Percentiles rank a stretch among this genome's conserved stretches.
Evolutionary conservation across 2,888 invertebrate genomes (phyloP).

Genomic region (Chalcosyrphus nemorum): DNA sequence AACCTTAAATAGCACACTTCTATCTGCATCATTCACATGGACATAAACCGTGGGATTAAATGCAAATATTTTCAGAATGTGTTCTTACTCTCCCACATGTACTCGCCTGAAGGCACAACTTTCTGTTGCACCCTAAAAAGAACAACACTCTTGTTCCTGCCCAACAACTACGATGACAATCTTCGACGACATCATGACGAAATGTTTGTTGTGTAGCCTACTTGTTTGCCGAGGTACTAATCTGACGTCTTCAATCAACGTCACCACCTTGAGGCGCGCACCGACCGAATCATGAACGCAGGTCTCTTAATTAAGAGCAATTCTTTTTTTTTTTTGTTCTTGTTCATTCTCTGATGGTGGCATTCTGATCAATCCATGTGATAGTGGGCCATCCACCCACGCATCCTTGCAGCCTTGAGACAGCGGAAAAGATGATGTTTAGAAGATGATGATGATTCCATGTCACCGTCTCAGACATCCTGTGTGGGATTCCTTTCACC

Average conservation of each 20-base stretch:
- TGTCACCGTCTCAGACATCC: constrained; percentile 56
- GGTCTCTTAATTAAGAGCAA: constrained; percentile 67
- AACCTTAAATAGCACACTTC: too few relatives aligned
- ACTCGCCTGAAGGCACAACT: constrained; percentile 8
- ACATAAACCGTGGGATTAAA: constrained; percentile 24
- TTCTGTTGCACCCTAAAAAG: constrained; percentile 20
- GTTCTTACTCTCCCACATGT: background rate
- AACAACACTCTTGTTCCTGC: background rate
- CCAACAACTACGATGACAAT: constrained; percentile 50
- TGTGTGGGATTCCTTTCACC: constrained; percentile 72
- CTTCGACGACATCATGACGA: constrained; percentile 65
- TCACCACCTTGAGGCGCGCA: constrained; percentile 41
- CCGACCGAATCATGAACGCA: constrained; percentile 39
- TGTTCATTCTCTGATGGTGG: constrained; percentile 69
- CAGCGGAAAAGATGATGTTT: constrained; percentile 46
- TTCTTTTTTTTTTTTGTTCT: constrained; percentile 54
- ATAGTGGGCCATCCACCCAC: constrained; percentile 64
- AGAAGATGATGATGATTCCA: constrained; percentile 63
- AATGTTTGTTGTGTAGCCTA: constrained; percentile 55
- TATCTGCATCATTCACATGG: background rate
- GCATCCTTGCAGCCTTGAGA: constrained; percentile 63
- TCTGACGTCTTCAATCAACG: constrained; percentile 65
- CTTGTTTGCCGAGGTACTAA: constrained; percentile 37
- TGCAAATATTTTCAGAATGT: background rate
- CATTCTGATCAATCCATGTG: constrained; percentile 53